Base-by-base conservation (phyloP, 2,888 invertebrate species). In the Geophilus truncorum region DNA sequence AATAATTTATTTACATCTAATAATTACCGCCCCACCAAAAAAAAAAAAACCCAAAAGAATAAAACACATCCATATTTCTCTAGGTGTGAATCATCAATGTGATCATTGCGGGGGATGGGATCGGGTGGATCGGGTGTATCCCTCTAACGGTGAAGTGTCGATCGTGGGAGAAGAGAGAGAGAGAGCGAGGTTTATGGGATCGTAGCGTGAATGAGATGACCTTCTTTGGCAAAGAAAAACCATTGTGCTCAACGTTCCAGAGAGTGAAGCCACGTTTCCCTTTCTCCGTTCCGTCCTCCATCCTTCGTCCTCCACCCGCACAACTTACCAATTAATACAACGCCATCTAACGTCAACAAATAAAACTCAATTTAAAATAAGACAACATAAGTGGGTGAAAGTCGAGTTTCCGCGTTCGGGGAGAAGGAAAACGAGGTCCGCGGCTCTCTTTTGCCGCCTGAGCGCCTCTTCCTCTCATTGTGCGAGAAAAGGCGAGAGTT, bases 401-500 rank as follows among this genome's bases (percentile, higher is more conserved):
- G 57, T 57, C 9, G 57, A n/a, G 57, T 57, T 57, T 57, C 57
- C 57, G 57, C 57, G 57, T 57, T 57, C 57, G 57, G 23, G 57
- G 57, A 57, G 57, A 57, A 57, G 57, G 57, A 57, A n/a, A n/a
- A n/a, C n/a, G n/a, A n/a, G 57, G 57, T 57, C 57, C 18, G 21
- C 57, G 57, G 15, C 57, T 57, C 57, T 5, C 21, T 57, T 57
- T 57, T 57, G 57, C 57, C 57, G 57, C 57, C 57, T 57, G 57
- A 57, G 57, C 57, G 57, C 57, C 57, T 57, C 57, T 57, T 57
- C 57, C 57, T 57, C 57, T 57, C 57, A 57, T 57, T 57, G 57
- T 57, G 57, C 57, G 57, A 1, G 3, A 57, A 57, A 57, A 57
- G 57, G 57, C 57, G 57, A 21, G 57, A 57, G 23, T 18, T 57